Evolutionary conservation across 92 coral and sea anemone genomes (phyloP).

Genomic region (Siderastrea siderea): DNA sequence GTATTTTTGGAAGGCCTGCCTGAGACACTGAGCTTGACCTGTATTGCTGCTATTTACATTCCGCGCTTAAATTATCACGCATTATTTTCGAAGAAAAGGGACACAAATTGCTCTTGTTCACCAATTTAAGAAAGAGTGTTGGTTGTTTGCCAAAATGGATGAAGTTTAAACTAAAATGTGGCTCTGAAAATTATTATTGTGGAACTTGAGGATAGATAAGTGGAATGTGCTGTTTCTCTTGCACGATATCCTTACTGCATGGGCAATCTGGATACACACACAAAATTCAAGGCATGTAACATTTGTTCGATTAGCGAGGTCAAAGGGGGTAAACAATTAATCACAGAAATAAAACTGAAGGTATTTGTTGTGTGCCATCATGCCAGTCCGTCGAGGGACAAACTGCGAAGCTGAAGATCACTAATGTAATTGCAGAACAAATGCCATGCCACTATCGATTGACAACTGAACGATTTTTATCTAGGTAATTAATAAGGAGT

Average conservation of each 20-base stretch:
- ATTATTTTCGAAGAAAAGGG: neutral
- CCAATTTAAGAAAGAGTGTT: neutral
- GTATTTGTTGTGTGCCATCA: neutral
- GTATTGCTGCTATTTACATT: constrained; percentile 5
- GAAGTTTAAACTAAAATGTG: neutral
- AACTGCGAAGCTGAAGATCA: neutral
- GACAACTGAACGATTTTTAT: constrained; percentile 11
- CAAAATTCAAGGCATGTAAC: too few relatives aligned
- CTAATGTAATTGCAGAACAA: constrained; percentile 30
- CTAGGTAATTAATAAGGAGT: neutral
- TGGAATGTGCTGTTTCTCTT: neutral
- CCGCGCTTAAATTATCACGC: neutral
- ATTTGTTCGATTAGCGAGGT: too few relatives aligned
- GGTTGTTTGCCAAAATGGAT: neutral
- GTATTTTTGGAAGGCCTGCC: constrained; percentile 7
- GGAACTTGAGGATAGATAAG: neutral
- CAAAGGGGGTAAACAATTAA: neutral
- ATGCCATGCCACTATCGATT: constrained; percentile 19
- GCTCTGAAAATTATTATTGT: neutral
- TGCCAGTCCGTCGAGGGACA: neutral
- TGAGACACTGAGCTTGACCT: neutral
- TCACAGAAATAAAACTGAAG: neutral
- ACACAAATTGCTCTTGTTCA: neutral
- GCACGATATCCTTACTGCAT: neutral
- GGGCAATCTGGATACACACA: too few relatives aligned